Evolutionary conservation across 2,888 invertebrate species (phyloP).

Genomic region (Rhagophthalmus giganteus): DNA sequence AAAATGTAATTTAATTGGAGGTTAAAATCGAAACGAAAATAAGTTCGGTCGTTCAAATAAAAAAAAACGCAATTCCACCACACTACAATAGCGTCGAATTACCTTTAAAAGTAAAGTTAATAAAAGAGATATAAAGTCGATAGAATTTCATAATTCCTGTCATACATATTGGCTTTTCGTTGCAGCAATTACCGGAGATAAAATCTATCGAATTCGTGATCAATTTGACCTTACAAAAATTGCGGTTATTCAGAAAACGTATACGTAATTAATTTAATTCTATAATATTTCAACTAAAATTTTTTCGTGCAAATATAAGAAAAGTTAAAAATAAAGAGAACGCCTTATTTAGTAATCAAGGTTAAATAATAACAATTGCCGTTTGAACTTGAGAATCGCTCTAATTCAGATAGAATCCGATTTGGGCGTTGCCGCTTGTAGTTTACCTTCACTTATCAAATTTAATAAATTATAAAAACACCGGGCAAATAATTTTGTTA

Average conservation of each 20-base stretch:
- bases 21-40: too few relatives aligned
- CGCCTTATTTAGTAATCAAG: not conserved
- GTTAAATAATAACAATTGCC: not conserved
- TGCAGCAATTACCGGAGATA: constrained; percentile 26
- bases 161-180: not conserved
- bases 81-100: too few relatives aligned
- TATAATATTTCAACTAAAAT: too few relatives aligned
- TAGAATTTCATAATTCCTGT: too few relatives aligned
- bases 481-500: too few relatives aligned
- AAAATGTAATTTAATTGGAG: too few relatives aligned
- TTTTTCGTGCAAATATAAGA: not conserved
- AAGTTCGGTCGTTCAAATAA: too few relatives aligned
- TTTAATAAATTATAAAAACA: not conserved
- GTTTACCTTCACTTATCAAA: not conserved
- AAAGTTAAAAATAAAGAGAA: not conserved
- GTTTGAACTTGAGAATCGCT: not conserved
- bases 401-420: not conserved
- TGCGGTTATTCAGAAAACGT: constrained; percentile 15
- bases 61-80: too few relatives aligned
- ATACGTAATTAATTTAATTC: not conserved
- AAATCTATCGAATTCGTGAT: constrained; percentile 28
- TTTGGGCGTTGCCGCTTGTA: not conserved
- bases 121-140: too few relatives aligned
- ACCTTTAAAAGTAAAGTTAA: too few relatives aligned
- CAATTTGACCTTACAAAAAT: constrained; percentile 24